A percentile compares a stretch with the other conserved stretches of the same genome.
Conservation (phyloP, 2,113 vertebrate species). For the Girardinichthys multiradiatus region DNA sequence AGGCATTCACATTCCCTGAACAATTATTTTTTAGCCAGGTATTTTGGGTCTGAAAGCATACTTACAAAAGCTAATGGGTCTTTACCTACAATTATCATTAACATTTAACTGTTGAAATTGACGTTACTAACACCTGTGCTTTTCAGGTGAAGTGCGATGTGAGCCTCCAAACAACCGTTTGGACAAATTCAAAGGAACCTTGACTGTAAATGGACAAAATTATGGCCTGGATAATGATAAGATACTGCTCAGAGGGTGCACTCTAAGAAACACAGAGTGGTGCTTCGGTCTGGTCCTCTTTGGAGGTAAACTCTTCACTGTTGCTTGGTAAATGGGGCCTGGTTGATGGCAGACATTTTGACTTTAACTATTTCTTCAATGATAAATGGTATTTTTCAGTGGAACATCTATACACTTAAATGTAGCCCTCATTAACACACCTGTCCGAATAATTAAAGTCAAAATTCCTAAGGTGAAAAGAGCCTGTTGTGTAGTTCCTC, state of each 20-base stretch:
- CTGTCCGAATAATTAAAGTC: no score
- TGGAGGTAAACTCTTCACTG: conserved; percentile 79
- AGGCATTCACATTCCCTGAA: no score
- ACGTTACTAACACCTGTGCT: neutral
- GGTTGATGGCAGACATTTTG: no score
- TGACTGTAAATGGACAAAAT: conserved; percentile 77
- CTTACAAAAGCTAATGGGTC: neutral
- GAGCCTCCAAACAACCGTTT: conserved; percentile 94
- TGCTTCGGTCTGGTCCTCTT: conserved; percentile 94
- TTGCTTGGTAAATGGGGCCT: neutral
- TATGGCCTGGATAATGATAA: conserved; percentile 89
- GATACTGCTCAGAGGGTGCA: conserved; percentile 91
- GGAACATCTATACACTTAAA: no score
- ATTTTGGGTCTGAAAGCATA: no score
- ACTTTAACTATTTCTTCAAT: no score
- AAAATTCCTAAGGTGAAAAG: no score
- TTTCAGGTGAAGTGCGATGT: conserved; percentile 87
- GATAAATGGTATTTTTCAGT: no score
- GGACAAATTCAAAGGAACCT: conserved; percentile 88
- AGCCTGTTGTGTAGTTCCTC: neutral
- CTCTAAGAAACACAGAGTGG: conserved; percentile 94
- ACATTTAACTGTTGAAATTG: neutral
- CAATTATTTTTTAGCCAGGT: no score
- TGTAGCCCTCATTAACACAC: no score
- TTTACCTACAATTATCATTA: neutral